Percentiles rank a stretch among this genome's conserved stretches.
These are phyloP conservation scores for Eueremaeus valkanovi DNA, from an alignment of 2,888 invertebrate genomes.

Conservation along the genomic window DNA sequence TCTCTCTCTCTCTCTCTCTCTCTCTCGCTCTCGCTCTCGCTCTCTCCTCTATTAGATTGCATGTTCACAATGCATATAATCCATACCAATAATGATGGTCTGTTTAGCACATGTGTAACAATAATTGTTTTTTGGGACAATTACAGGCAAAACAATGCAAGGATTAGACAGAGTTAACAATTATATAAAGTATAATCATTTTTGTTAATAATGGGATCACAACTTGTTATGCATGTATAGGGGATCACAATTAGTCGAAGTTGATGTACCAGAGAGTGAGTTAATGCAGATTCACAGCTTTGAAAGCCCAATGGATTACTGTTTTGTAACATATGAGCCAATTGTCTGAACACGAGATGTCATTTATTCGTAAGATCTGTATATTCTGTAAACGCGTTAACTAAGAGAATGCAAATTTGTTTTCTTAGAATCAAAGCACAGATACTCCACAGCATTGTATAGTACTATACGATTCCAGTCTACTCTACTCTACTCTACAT, in stretches of 20 bases:
- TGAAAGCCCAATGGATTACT: background rate
- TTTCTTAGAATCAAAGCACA: background rate
- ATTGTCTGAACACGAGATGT: background rate
- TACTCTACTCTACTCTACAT: no score
- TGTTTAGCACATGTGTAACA: conserved; percentile 15
- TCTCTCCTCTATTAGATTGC: no score
- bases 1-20: no score
- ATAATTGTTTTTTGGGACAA: conserved; percentile 18
- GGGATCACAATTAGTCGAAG: no score
- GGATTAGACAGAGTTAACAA: background rate
- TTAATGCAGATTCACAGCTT: no score
- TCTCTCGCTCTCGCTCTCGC: no score
- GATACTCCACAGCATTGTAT: no score
- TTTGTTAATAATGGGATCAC: background rate
- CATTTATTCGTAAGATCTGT: no score
- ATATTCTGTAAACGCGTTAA: no score
- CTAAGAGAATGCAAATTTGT: background rate
- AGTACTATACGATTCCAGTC: no score
- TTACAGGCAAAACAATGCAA: background rate
- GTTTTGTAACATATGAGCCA: background rate
- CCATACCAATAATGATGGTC: background rate
- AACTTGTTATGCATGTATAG: background rate
- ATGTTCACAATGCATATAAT: background rate
- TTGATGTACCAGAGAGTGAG: no score
- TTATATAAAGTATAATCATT: background rate